Evolutionary conservation across 2,888 invertebrate species (phyloP).

Genomic region (Drosophila mimetica): DNA sequence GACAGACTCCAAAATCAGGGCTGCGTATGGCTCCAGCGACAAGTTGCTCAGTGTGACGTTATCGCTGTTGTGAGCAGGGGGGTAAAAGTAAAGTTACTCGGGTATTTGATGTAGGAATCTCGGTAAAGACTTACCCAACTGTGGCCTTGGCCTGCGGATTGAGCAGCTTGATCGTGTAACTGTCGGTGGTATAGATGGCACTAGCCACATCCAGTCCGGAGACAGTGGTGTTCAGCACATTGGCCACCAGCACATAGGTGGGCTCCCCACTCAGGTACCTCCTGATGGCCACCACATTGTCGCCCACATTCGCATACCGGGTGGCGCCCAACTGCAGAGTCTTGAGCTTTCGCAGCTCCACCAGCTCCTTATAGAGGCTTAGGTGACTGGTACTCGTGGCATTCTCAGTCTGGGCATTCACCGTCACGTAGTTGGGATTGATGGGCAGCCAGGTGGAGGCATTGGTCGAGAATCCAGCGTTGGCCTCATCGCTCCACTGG

Average conservation of each 20-base stretch:
- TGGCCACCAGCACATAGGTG: constrained; percentile 85
- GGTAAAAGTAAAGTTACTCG: constrained; percentile 3
- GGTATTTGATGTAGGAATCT: not conserved
- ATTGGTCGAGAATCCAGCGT: constrained; percentile 82
- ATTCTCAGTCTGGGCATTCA: constrained; percentile 86
- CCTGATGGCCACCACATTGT: constrained; percentile 78
- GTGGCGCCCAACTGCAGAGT: constrained; percentile 75
- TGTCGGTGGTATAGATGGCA: constrained; percentile 55
- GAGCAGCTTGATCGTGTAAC: constrained; percentile 65
- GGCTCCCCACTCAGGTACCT: constrained; percentile 75
- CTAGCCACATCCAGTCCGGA: constrained; percentile 81
- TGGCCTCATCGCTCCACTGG: constrained; percentile 86
- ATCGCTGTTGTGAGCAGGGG: constrained; percentile 50
- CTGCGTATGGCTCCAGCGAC: constrained; percentile 74
- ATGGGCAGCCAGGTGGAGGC: constrained; percentile 83
- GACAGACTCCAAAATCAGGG: constrained; percentile 79
- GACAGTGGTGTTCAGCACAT: constrained; percentile 81
- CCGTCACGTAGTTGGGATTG: constrained; percentile 86
- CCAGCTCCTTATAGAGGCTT: constrained; percentile 86
- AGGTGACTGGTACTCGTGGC: constrained; percentile 85
- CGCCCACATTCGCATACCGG: constrained; percentile 70
- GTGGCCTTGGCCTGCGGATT: constrained; percentile 70
- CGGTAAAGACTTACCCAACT: constrained; percentile 70
- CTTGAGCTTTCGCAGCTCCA: constrained; percentile 80
- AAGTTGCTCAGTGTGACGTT: constrained; percentile 60